Evolutionary conservation across 2,888 invertebrate genomes (phyloP), one percentile per base, ranked within the genome.

Genomic region (Cerastoderma edule): DNA sequence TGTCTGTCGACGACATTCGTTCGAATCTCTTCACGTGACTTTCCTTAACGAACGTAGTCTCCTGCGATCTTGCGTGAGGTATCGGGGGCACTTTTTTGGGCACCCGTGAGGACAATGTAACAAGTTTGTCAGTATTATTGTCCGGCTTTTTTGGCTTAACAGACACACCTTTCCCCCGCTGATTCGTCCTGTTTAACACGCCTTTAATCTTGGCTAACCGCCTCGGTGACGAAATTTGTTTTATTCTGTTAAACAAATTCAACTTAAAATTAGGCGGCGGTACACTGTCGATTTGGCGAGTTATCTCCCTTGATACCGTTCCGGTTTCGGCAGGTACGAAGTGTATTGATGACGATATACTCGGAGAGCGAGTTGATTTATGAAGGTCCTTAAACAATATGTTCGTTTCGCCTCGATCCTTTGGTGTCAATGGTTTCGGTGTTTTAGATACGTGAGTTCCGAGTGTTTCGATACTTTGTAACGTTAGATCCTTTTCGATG

Each of bases 231-330:
- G 78, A 73, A n/a, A 70, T 46, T n/a, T 57, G 39, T 19, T 56
- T 48, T 5, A 73, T 46, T 54, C 73, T 70, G 22, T 73, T 73
- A 50, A 78, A 73, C 53, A 78, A 56, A 32, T 67, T 78, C 0
- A 63, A 48, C 64, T 73, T 78, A 44, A 78, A 78, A 35, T 78
- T 73, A 5, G 48, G 35, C 0, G 78, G 73, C 24, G 78, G 78
- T 13, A 78, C 56, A 64, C 60, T 65, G 19, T 65, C 50, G 30
- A 48, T 46, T 30, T 44, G 28, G 4, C 48, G 50, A n/a, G 46
- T 46, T 5, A 28, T 6, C 30, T 28, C 44, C 22, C 32, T 65
- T 0, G 27, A 5, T 2, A 5, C 48, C 5, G 28, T 16, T 32
- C 48, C 50, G 24, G 13, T 46, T n/a, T n/a, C n/a, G n/a, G n/a